These are phyloP conservation scores for Vespertilio murinus DNA, from an alignment of 2,797 vertebrate species.

Conservation along the genomic window DNA sequence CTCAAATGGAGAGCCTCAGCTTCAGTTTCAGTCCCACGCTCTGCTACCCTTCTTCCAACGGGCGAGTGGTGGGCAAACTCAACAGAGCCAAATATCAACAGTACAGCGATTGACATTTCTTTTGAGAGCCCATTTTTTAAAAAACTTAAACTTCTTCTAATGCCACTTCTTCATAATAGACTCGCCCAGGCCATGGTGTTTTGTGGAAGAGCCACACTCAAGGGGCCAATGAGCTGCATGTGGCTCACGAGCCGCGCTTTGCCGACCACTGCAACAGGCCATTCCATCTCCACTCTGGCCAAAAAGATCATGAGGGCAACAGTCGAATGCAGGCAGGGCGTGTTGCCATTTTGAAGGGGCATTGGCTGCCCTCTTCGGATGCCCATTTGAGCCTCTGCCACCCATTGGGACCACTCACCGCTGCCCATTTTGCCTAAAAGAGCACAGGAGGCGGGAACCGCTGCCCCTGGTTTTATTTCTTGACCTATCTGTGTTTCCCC, in stretches of 20 bases:
- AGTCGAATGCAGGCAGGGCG: not conserved
- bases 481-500: no score
- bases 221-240: no score
- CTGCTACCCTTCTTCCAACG: not conserved
- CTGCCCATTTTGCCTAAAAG: not conserved
- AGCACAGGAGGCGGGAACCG: not conserved
- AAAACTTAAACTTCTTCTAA: no score
- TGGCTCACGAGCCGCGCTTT: no score
- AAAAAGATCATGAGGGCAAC: not conserved
- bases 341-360: not conserved
- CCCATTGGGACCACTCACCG: not conserved
- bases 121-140: no score
- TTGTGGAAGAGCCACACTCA: no score
- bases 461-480: not conserved
- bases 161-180: no score
- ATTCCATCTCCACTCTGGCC: not conserved
- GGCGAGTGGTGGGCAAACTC: not conserved
- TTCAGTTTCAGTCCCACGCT: not conserved
- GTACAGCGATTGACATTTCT: no score
- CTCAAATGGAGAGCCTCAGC: not conserved
- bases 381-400: not conserved
- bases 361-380: not conserved
- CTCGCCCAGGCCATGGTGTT: no score
- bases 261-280: not conserved
- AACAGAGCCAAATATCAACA: no score